Conservation (phyloP, 2,888 invertebrate species). For the Drosophila tripunctata region DNA sequence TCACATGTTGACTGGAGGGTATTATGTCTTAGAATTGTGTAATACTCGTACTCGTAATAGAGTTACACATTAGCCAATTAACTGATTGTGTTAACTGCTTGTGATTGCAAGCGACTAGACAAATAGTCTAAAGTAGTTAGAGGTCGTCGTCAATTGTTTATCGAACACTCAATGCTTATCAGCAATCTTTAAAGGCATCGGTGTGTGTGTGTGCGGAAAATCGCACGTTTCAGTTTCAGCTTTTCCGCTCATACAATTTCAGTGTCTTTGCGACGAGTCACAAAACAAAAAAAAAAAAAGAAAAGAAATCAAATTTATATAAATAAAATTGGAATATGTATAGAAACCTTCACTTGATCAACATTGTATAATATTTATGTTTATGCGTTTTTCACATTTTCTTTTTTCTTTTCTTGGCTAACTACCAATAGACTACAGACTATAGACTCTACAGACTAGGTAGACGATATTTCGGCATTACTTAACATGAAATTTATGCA, state of each 20-base stretch:
- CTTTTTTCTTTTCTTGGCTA: conserved; percentile 59
- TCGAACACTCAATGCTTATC: background rate
- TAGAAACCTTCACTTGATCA: conserved; percentile 45
- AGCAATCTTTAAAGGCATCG: too few species aligned
- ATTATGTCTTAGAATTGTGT: conserved; percentile 5
- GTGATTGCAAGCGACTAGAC: conserved; percentile 1
- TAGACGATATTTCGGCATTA: conserved; percentile 61
- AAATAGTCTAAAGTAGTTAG: conserved; percentile 18
- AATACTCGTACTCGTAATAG: background rate
- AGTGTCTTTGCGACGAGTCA: conserved; percentile 19
- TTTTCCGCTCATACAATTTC: background rate
- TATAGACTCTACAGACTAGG: too few species aligned
- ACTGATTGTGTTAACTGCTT: background rate
- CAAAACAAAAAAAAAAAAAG: too few species aligned
- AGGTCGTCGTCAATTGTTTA: background rate
- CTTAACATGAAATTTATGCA: conserved; percentile 70
- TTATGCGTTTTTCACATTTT: conserved; percentile 2
- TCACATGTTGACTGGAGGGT: conserved; percentile 34
- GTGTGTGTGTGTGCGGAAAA: background rate
- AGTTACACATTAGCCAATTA: conserved; percentile 9
- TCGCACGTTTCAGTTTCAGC: background rate
- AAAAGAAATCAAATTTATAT: conserved; percentile 46
- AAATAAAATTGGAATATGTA: conserved; percentile 41
- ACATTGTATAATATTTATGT: too few species aligned
- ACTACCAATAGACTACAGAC: conserved; percentile 60